Evolutionary conservation across 35 echinoderm and acorn worm species (phyloP).

Genomic region (Apostichopus japonicus): DNA sequence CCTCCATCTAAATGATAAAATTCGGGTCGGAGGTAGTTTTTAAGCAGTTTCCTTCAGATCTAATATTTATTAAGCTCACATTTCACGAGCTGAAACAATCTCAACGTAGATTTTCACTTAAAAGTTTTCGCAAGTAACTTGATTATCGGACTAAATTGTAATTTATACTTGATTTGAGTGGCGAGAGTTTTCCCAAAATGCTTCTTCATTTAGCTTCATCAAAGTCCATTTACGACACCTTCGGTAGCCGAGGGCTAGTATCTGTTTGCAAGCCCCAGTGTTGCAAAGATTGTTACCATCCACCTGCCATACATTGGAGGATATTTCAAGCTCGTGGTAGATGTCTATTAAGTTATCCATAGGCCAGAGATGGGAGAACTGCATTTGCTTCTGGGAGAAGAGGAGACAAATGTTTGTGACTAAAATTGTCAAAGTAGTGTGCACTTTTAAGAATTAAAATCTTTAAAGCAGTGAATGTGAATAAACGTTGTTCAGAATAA

Average conservation of each 20-base stretch:
- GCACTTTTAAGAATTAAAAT: not conserved
- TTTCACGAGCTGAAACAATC: conserved; percentile 3
- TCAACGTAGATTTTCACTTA: not conserved
- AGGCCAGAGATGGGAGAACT: not conserved
- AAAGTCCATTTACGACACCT: not conserved
- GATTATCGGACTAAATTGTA: not conserved
- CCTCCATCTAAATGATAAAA: not conserved
- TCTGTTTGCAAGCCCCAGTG: conserved; percentile 11
- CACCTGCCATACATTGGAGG: conserved; percentile 9
- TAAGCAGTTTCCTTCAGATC: not conserved
- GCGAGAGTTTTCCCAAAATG: not conserved
- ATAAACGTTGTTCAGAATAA: too few relatives aligned
- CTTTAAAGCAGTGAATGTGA: not conserved
- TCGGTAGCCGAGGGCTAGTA: not conserved
- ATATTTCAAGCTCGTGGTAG: not conserved
- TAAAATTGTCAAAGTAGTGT: not conserved
- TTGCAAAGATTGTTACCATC: not conserved
- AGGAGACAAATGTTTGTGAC: not conserved
- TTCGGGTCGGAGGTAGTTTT: not conserved
- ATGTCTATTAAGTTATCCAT: conserved; percentile 27
- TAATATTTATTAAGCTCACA: not conserved
- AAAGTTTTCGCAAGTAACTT: not conserved
- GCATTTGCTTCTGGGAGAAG: not conserved
- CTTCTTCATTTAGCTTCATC: not conserved
- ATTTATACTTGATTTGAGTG: not conserved